Percentiles rank a stretch among this genome's conserved stretches.
These are phyloP conservation scores for Eurystomus glaucurus DNA, from an alignment of 2,797 vertebrate species.

Conservation along the genomic window DNA sequence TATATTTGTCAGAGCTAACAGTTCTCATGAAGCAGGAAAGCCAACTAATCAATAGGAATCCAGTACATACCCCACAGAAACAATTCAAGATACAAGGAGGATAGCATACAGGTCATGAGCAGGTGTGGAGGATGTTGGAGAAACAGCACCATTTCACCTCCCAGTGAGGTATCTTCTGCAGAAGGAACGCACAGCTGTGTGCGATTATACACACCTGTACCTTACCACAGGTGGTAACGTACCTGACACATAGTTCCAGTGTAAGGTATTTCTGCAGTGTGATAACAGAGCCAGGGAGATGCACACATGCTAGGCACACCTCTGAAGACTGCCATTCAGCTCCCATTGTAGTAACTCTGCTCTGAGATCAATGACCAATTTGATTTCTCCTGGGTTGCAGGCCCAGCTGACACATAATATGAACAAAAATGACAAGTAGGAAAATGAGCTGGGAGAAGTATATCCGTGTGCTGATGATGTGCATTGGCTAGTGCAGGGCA, in stretches of 20 bases:
- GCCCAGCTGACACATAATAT: not conserved
- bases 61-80: not conserved
- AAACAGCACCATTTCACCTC: not conserved
- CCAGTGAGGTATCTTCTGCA: not conserved
- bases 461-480: not conserved
- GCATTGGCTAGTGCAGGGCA: not conserved
- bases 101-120: not conserved
- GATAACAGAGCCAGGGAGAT: not conserved
- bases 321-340: constrained; percentile 1
- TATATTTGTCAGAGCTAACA: not conserved
- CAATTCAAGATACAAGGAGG: not conserved
- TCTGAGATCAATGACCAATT: constrained; percentile 10
- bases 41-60: not conserved
- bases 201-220: no score
- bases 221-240: not conserved
- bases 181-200: not conserved
- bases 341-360: not conserved
- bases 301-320: not conserved
- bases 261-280: not conserved
- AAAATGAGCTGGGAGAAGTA: constrained; percentile 20
- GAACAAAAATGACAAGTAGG: not conserved
- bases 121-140: not conserved
- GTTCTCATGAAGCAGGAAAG: not conserved
- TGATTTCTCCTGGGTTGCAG: constrained; percentile 24
- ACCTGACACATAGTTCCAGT: not conserved